phyloP scores from a whole-genome alignment of 1,140 invertebrate genomes.

The Aethina tumida region DNA sequence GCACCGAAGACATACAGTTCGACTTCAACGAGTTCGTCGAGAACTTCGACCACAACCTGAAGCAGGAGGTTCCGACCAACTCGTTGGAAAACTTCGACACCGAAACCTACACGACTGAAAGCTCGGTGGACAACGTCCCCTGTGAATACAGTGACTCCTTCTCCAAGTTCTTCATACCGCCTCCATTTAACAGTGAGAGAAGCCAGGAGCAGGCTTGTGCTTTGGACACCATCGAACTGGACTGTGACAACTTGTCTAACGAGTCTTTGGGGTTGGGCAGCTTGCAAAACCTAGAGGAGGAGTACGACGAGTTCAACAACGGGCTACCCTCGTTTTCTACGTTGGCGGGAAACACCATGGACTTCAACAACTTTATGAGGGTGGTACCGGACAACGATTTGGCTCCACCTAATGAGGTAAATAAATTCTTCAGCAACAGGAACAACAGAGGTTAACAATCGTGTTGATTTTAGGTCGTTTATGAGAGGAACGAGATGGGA shows the following conservation, averaged over 20 bases:
- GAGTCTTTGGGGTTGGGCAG: slow-evolving; percentile 26
- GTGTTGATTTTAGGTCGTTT: slow-evolving; percentile 10
- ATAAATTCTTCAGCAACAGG: background rate
- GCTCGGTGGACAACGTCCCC: slow-evolving; percentile 8
- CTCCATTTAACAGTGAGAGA: slow-evolving; percentile 7
- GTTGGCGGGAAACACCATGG: slow-evolving; percentile 20
- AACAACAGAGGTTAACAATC: background rate
- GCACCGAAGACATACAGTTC: slow-evolving; percentile 23
- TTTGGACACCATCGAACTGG: slow-evolving; percentile 24
- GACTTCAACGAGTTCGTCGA: slow-evolving; percentile 29
- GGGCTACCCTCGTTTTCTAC: slow-evolving; percentile 20
- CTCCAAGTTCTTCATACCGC: slow-evolving; percentile 22
- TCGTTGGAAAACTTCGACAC: slow-evolving; percentile 15
- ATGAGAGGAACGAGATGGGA: slow-evolving; percentile 21
- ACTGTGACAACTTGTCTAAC: slow-evolving; percentile 20
- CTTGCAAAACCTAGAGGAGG: slow-evolving; percentile 13
- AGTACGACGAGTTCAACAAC: background rate
- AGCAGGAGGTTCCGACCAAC: slow-evolving; percentile 13
- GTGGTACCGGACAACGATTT: slow-evolving; percentile 16
- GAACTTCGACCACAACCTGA: slow-evolving; percentile 24
- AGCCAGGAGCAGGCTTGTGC: slow-evolving; percentile 6
- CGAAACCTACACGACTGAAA: slow-evolving; percentile 20
- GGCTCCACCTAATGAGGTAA: slow-evolving; percentile 17
- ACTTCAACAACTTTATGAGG: slow-evolving; percentile 27
- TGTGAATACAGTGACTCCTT: slow-evolving; percentile 6